phyloP scores from a whole-genome alignment of 2,888 invertebrate genomes.

The Willowsia nigromaculata region DNA sequence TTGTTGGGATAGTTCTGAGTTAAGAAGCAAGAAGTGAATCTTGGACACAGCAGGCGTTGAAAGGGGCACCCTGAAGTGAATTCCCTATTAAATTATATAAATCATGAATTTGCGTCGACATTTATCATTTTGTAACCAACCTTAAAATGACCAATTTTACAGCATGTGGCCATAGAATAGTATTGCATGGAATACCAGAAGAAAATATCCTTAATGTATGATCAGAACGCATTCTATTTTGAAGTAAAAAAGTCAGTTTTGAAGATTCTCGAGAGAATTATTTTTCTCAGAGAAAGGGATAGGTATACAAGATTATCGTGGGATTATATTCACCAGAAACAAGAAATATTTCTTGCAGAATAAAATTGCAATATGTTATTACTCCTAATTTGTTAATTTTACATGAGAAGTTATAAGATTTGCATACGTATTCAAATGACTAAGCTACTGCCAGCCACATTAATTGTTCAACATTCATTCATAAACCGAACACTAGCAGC shows the following conservation, averaged over 20 bases:
- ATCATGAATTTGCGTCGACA: conserved; percentile 78
- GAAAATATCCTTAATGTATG: conserved; percentile 42
- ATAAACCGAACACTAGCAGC: background rate
- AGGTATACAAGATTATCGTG: conserved; percentile 7
- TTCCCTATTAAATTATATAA: conserved; percentile 76
- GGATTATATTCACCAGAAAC: background rate
- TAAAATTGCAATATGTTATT: conserved; percentile 52
- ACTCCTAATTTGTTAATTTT: conserved; percentile 47
- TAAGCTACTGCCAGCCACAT: background rate
- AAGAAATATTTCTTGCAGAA: background rate
- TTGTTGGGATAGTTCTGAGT: background rate
- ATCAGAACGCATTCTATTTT: background rate
- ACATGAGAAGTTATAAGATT: conserved; percentile 1
- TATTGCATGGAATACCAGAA: conserved; percentile 37
- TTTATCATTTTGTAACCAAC: conserved; percentile 78
- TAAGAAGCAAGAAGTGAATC: conserved; percentile 71
- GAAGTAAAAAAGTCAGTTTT: conserved; percentile 8
- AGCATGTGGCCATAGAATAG: conserved; percentile 74
- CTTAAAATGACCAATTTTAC: conserved; percentile 78
- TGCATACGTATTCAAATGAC: conserved; percentile 33
- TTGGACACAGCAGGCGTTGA: conserved; percentile 78
- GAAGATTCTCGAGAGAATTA: conserved; percentile 39
- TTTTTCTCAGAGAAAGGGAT: conserved; percentile 16
- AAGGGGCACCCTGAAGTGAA: conserved; percentile 77
- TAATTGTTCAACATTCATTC: conserved; percentile 14